Evolutionary conservation across 1,140 invertebrate genomes (phyloP).

Genomic region (Luehdorfia chinensis): DNA sequence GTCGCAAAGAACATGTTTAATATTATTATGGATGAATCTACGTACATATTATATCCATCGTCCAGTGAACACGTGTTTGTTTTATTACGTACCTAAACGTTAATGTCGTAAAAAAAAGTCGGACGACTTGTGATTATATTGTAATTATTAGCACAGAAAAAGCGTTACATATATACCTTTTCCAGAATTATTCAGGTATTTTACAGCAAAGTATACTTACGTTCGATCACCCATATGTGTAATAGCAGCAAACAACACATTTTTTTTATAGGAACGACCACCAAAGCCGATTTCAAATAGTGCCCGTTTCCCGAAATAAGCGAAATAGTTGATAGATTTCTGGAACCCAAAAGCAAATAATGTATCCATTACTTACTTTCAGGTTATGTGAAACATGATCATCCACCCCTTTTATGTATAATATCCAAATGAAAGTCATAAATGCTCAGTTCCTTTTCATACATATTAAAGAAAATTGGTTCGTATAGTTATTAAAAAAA

Average conservation of each 20-base stretch:
- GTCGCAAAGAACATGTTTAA: too few relatives aligned
- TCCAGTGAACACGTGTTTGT: too few relatives aligned
- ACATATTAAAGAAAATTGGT: too few relatives aligned
- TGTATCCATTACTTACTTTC: slow-evolving; percentile 1
- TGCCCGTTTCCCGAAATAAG: slow-evolving; percentile 13
- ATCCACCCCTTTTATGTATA: neutral
- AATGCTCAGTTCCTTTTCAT: neutral
- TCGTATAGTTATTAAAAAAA: too few relatives aligned
- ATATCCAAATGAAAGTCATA: neutral
- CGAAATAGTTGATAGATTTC: neutral
- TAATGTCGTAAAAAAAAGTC: too few relatives aligned
- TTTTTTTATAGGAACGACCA: slow-evolving; percentile 23
- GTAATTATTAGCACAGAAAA: slow-evolving; percentile 10
- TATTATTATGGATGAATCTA: too few relatives aligned
- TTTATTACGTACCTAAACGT: too few relatives aligned
- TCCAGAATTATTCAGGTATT: slow-evolving; percentile 18
- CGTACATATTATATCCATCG: too few relatives aligned
- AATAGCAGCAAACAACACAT: slow-evolving; percentile 31
- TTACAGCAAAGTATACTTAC: slow-evolving; percentile 37
- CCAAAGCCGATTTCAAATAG: slow-evolving; percentile 26
- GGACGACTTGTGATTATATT: neutral
- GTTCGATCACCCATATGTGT: slow-evolving; percentile 22
- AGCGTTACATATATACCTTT: slow-evolving; percentile 12
- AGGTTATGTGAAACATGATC: neutral
- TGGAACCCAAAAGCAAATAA: slow-evolving; percentile 23